A percentile compares a stretch with the other conserved stretches of the same genome.
phyloP scores from a whole-genome alignment of 2,888 invertebrate genomes.

The Pecten maximus region DNA sequence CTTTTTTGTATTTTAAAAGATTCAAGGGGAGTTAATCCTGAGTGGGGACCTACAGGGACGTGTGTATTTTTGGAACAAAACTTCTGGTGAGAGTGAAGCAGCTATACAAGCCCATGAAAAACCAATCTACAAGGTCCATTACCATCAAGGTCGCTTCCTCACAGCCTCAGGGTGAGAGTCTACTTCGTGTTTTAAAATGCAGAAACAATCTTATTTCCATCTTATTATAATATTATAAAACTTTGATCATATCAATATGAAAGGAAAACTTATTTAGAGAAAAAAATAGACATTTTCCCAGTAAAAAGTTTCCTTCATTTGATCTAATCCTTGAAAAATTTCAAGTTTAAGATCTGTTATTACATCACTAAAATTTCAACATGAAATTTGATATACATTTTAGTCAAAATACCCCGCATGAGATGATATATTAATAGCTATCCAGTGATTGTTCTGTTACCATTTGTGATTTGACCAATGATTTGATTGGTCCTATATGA shows the following conservation, averaged over 20 bases:
- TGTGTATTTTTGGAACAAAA: constrained; percentile 77
- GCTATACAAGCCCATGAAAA: constrained; percentile 75
- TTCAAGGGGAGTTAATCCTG: constrained; percentile 73
- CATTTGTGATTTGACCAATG: background rate
- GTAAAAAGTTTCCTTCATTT: too few species aligned
- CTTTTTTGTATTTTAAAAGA: constrained; percentile 60
- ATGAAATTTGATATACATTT: too few species aligned
- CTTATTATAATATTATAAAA: too few species aligned
- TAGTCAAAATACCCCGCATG: too few species aligned
- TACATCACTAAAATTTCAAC: background rate
- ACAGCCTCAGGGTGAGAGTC: constrained; percentile 75
- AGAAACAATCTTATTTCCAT: background rate
- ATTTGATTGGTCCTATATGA: background rate
- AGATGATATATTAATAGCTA: too few species aligned
- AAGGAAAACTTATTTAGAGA: too few species aligned
- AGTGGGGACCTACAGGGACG: constrained; percentile 69
- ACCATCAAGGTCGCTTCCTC: constrained; percentile 72
- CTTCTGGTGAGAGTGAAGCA: constrained; percentile 75
- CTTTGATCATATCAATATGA: too few species aligned
- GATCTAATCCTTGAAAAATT: too few species aligned
- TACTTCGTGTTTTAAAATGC: background rate
- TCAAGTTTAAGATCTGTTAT: background rate
- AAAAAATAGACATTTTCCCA: too few species aligned
- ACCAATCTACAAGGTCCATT: constrained; percentile 70
- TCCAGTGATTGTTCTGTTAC: background rate